Percentiles rank a stretch among this genome's conserved stretches.
Evolutionary conservation across 2,113 vertebrate species (phyloP).

Genomic region (Mobula birostris): DNA sequence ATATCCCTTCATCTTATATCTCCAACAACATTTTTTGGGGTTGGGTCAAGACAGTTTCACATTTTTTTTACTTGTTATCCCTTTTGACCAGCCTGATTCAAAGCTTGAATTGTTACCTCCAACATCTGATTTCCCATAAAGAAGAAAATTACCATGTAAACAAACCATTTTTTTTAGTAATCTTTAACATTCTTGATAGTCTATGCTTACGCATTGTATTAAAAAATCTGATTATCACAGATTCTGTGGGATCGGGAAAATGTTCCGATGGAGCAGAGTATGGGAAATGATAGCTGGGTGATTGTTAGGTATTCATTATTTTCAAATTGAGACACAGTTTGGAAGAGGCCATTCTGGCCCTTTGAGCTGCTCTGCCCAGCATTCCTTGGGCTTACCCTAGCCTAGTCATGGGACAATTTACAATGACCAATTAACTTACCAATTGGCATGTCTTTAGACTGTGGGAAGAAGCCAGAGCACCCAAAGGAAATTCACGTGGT

Average conservation of each 20-base stretch:
- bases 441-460: too few species aligned
- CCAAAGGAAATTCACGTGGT: too few species aligned
- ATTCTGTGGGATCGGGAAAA: not conserved
- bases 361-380: too few species aligned
- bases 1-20: not conserved
- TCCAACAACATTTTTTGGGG: not conserved
- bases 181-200: too few species aligned
- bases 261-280: not conserved
- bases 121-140: not conserved
- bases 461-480: too few species aligned
- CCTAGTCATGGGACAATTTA: too few species aligned
- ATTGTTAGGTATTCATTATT: too few species aligned
- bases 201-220: not conserved
- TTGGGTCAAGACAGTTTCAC: not conserved
- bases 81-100: not conserved
- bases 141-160: not conserved
- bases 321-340: too few species aligned
- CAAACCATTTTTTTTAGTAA: too few species aligned
- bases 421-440: too few species aligned
- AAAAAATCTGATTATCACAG: not conserved
- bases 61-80: not conserved
- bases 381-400: too few species aligned
- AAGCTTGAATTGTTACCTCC: not conserved
- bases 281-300: not conserved
- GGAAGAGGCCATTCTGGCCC: too few species aligned